These are phyloP conservation scores for Sphaerodactylus townsendi DNA, from an alignment of 2,113 vertebrate genomes.

Conservation along the genomic window DNA sequence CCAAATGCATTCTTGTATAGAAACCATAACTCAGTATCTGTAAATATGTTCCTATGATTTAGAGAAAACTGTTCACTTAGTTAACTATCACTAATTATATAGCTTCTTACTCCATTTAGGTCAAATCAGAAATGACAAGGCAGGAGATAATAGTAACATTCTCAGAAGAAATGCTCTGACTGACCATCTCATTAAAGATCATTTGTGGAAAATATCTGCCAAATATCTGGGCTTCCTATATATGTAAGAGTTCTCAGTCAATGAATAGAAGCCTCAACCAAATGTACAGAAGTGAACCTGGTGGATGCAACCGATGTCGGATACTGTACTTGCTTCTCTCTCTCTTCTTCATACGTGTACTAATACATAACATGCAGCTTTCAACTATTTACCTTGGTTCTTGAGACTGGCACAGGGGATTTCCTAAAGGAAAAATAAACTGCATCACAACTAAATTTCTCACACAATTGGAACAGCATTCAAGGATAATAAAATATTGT, in stretches of 20 bases:
- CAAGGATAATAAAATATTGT: neutral
- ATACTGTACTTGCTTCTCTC: neutral
- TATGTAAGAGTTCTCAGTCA: neutral
- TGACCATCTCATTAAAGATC: no score
- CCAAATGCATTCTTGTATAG: neutral
- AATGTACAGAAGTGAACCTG: neutral
- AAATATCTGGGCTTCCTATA: neutral
- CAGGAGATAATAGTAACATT: neutral
- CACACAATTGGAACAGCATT: neutral
- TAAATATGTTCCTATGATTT: neutral
- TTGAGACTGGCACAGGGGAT: constrained; percentile 88
- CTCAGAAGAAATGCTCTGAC: no score
- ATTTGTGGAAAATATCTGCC: neutral
- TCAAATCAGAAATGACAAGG: neutral
- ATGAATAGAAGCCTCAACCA: neutral
- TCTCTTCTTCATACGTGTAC: neutral
- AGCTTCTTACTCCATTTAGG: no score
- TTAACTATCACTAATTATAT: no score
- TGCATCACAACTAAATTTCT: constrained; percentile 27
- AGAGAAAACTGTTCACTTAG: neutral
- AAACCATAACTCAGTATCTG: neutral
- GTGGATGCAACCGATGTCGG: neutral
- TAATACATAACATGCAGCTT: neutral
- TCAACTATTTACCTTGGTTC: constrained; percentile 84
- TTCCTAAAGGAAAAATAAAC: constrained; percentile 79